Base-by-base conservation (phyloP, 2,888 invertebrate genomes). In the Phalera bucephala region DNA sequence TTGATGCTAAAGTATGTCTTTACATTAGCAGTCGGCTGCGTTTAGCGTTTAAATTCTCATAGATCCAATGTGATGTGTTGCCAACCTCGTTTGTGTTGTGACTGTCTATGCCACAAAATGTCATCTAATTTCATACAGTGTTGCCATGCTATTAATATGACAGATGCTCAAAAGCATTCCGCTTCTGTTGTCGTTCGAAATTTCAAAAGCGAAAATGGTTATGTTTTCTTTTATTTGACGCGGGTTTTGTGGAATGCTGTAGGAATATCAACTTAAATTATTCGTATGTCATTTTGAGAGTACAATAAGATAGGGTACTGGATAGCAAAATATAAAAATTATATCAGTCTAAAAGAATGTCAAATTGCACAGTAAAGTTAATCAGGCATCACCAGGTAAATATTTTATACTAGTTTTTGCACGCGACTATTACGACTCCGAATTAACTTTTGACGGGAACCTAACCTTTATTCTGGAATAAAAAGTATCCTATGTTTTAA, bases 41-140 rank as follows among this genome's bases (percentile, higher is more conserved):
- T 31, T 36, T 9, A 27, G 15, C 23, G 31, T 57, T 59, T 52
- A 55, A 52, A 50, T 52, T 52, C 45, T 40, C 35, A 52, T 51
- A 52, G 43, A 59, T 50, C 41, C 44, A 50, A 37, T 21, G 36
- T 31, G 47, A 45, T 31, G 51, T 43, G 45, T 45, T 54, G 57
- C 41, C 49, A 57, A 38, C 33, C 38, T 29, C 34, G 13, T 22
- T 33, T 36, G 38, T 46, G 40, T 42, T 49, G 39, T 47, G 46
- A 45, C 35, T 34, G 33, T 31, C 33, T 45, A 33, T 50, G 45
- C 50, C 55, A 44, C 54, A 39, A 65, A 65, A 64, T 60, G 60
- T 66, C 59, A 64, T 60, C 60, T 64, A 66, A 66, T 64, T 59
- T 52, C 49, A 65, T 52, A 53, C 53, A 56, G 55, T 57, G 59